phyloP scores from a whole-genome alignment of 1,140 invertebrate species.

The Halotydeus destructor region DNA sequence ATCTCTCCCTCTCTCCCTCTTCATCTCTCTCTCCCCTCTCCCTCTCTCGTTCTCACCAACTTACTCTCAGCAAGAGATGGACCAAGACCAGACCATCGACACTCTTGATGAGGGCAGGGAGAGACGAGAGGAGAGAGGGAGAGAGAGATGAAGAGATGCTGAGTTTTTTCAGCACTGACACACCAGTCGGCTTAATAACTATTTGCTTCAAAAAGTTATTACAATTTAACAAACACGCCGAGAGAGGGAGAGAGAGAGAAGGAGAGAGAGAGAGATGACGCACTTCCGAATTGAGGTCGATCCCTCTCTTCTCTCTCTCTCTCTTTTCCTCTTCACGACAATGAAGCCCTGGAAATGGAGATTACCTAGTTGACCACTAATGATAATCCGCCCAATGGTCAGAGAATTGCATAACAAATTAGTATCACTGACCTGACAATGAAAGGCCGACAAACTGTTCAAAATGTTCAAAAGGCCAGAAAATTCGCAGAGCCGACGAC shows the following conservation, averaged over 20 bases:
- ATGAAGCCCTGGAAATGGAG: background rate
- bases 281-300: too few species aligned
- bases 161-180: too few species aligned
- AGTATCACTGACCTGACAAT: background rate
- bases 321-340: background rate
- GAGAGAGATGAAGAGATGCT: too few species aligned
- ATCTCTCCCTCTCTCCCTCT: background rate
- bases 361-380: background rate
- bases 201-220: too few species aligned
- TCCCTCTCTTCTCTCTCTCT: conserved; percentile 2
- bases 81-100: too few species aligned
- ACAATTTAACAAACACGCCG: too few species aligned
- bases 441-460: background rate
- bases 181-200: too few species aligned
- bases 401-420: background rate
- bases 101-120: too few species aligned
- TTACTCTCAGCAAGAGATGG: too few species aligned
- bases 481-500: background rate
- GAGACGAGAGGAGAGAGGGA: too few species aligned
- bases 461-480: background rate
- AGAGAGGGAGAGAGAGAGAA: too few species aligned
- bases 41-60: background rate
- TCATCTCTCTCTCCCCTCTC: background rate
- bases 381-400: background rate
- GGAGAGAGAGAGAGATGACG: too few species aligned